A percentile compares a stretch with the other conserved stretches of the same genome.
Evolutionary conservation across 2,797 vertebrate genomes (phyloP).

Genomic region (Peromyscus nudipes): DNA sequence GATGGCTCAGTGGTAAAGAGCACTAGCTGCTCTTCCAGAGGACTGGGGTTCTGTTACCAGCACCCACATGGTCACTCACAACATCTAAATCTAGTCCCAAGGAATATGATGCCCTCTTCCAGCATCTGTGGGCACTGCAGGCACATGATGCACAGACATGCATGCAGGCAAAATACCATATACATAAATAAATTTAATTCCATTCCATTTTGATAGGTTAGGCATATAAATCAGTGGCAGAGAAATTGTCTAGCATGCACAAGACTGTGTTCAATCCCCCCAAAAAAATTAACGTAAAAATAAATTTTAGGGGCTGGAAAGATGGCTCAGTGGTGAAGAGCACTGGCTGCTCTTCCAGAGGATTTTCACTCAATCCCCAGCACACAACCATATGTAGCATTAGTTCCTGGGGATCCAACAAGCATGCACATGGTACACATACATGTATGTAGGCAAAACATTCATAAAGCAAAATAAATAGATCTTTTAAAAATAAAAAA

Average conservation of each 20-base stretch:
- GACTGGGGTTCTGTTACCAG: not conserved
- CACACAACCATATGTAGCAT: not conserved
- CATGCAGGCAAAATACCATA: too few relatives aligned
- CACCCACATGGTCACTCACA: not conserved
- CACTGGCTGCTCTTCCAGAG: not conserved
- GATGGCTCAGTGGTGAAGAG: not conserved
- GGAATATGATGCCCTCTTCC: not conserved
- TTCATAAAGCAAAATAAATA: not conserved
- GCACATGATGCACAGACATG: not conserved
- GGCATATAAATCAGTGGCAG: not conserved
- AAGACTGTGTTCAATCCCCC: not conserved
- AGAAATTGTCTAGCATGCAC: not conserved
- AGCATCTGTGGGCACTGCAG: not conserved
- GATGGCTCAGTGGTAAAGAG: too few relatives aligned
- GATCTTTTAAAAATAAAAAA: not conserved
- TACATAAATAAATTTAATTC: not conserved
- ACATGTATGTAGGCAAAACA: not conserved
- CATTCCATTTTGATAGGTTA: not conserved
- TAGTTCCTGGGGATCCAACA: not conserved
- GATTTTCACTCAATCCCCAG: not conserved
- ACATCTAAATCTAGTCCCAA: not conserved
- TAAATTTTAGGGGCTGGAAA: not conserved
- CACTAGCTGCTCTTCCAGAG: not conserved
- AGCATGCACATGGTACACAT: too few relatives aligned
- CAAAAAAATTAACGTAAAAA: not conserved